Percentiles rank a stretch among this genome's conserved stretches.
Evolutionary conservation across 2,888 invertebrate species (phyloP).

Genomic region (Megamerina dolium): DNA sequence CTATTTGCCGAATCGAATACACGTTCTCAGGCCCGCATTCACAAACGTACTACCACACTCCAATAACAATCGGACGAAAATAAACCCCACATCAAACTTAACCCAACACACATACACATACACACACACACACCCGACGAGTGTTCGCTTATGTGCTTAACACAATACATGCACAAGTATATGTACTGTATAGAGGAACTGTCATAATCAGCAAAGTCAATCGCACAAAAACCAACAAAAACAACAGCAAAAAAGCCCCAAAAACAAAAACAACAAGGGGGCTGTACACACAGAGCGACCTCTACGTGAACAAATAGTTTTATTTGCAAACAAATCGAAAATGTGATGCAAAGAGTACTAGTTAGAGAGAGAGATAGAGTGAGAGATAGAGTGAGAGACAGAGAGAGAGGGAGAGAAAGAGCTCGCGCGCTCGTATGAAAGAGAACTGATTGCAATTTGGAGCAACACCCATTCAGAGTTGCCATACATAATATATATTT

Average conservation of each 20-base stretch:
- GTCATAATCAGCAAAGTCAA: constrained; percentile 3
- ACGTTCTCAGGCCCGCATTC: constrained; percentile 24
- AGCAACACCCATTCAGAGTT: too few species aligned
- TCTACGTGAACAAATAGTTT: background rate
- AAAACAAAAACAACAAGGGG: background rate
- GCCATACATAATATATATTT: too few species aligned
- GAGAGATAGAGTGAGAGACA: background rate
- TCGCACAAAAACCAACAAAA: constrained; percentile 1
- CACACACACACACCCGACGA: background rate
- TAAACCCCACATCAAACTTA: constrained; percentile 26
- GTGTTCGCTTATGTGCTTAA: too few species aligned
- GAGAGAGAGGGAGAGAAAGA: constrained; percentile 1
- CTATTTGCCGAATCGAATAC: too few species aligned
- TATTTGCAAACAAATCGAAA: background rate
- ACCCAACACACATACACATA: constrained; percentile 7
- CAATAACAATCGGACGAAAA: constrained; percentile 23
- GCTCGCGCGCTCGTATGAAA: background rate
- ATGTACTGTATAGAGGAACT: too few species aligned
- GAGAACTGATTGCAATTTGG: too few species aligned
- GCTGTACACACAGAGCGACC: background rate
- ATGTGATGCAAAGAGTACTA: too few species aligned
- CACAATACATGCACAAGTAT: too few species aligned
- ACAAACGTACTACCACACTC: constrained; percentile 22
- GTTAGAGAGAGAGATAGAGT: too few species aligned
- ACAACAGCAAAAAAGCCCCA: constrained; percentile 2